Evolutionary conservation across 1,140 invertebrate species (phyloP), one percentile per base, ranked within the genome.

Genomic region (Lepidurus couesii): DNA sequence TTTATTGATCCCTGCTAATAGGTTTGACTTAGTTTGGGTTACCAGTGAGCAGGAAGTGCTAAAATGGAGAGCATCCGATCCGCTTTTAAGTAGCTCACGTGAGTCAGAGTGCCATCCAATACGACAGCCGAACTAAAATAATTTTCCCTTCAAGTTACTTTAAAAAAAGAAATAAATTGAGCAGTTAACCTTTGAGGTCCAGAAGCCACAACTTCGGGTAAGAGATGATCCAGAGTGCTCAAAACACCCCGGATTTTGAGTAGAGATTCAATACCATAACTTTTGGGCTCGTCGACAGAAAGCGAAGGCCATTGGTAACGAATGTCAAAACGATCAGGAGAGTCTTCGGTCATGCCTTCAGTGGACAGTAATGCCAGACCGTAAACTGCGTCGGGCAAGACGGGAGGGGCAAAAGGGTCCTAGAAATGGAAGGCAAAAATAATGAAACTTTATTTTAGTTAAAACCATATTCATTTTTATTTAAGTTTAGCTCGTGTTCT

Each of bases 321-420:
- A 45, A 79, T 79, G 74, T 79, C 78, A 42, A 45, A 44, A 34
- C 44, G 45, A 74, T 79, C 78, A 75, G 78, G 26, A 42, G 78
- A 79, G 42, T 73, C 74, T 75, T 79, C 78, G 16, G 65, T 79
- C 44, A 79, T 44, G 7, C 73, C 73, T 44, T 74, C 74, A 16
- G 74, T 74, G 43, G 73, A 45, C 24, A 79, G 74, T 42, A 79
- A 45, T 44, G 75, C 44, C 13, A 75, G 44, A 1, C 78, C 78
- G 73, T 79, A 47, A 34, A 75, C 73, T 24, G 77, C 42, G n/a
- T 44, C 44, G 24, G 65, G 65, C 53, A 65, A 21, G 21, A 65
- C 53, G 16, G 53, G 53, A 7, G 53, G 53, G 21, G 53, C 53
- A 16, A 65, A 65, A 9, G 53, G 53, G 53, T 65, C 53, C 53